A percentile compares a stretch with the other conserved stretches of the same genome.
phyloP scores from a whole-genome alignment of 2,113 vertebrate species.

The Neogobius melanostomus region DNA sequence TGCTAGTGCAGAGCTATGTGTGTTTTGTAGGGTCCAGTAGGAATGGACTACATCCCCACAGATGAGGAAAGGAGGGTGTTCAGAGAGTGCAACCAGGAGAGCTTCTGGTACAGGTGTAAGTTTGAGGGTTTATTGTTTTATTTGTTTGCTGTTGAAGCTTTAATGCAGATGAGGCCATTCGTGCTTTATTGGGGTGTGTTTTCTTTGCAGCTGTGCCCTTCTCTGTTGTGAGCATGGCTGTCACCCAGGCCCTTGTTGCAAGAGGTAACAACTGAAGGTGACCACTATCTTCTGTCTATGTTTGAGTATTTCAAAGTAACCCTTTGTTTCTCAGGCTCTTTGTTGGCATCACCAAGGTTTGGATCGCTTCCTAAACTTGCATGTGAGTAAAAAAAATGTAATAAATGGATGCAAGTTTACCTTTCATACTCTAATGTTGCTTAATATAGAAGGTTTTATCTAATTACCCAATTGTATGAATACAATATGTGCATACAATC shows the following conservation, averaged over 20 bases:
- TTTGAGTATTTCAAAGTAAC: background rate
- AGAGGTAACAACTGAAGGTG: constrained; percentile 78
- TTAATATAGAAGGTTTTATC: no score
- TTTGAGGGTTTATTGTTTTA: constrained; percentile 12
- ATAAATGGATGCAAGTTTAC: no score
- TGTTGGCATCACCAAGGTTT: constrained; percentile 81
- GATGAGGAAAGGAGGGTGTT: constrained; percentile 86
- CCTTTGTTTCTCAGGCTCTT: constrained; percentile 71
- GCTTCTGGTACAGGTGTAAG: constrained; percentile 90
- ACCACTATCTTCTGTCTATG: background rate
- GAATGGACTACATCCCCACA: constrained; percentile 79
- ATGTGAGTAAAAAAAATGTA: constrained; percentile 84
- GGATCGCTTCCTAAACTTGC: constrained; percentile 85
- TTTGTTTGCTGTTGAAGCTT: no score
- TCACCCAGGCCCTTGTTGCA: constrained; percentile 82
- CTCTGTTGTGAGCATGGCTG: constrained; percentile 80
- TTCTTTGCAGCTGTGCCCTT: constrained; percentile 84
- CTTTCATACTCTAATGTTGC: background rate
- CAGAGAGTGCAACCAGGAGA: constrained; percentile 86
- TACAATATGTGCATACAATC: background rate
- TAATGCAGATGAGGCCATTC: background rate
- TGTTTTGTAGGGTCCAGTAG: constrained; percentile 65
- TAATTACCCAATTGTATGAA: background rate
- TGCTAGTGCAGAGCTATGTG: background rate
- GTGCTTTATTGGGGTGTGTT: background rate